Evolutionary conservation across 2,113 vertebrate species (phyloP).

Genomic region (Chloropsis cyanopogon): DNA sequence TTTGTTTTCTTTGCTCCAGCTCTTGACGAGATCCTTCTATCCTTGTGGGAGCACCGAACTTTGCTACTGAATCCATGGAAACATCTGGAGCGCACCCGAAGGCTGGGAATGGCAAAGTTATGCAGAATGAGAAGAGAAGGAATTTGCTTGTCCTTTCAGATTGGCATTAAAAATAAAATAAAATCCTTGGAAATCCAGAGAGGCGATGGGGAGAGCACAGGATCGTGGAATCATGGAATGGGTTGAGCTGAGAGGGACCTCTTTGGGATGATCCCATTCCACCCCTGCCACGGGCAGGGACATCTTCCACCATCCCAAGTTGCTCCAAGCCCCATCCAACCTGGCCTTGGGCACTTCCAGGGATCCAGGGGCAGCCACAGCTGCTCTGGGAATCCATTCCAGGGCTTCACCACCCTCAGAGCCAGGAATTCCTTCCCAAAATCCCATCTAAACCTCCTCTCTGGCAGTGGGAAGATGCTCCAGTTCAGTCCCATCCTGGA

Average conservation of each 20-base stretch:
- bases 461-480: not conserved
- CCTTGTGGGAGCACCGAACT: not conserved
- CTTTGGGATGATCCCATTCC: too few species aligned
- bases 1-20: not conserved
- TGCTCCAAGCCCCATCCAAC: not conserved
- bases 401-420: rapidly evolving
- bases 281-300: not conserved
- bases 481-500: slow-evolving; percentile 71
- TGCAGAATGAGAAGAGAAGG: not conserved
- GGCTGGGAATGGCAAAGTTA: not conserved
- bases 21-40: not conserved
- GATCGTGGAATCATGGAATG: not conserved
- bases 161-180: slow-evolving; percentile 38
- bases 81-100: not conserved
- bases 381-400: not conserved
- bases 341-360: not conserved
- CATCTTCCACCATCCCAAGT: rapidly evolving
- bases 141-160: slow-evolving; percentile 7
- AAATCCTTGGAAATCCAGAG: slow-evolving; percentile 71
- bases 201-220: slow-evolving; percentile 35
- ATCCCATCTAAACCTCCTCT: not conserved
- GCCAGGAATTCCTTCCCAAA: not conserved
- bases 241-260: not conserved
- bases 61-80: not conserved
- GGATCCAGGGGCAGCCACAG: not conserved